Percentiles rank a stretch among this genome's conserved stretches.
These are phyloP conservation scores for Tetranychus piercei DNA, from an alignment of 2,888 invertebrate genomes.

Conservation along the genomic window DNA sequence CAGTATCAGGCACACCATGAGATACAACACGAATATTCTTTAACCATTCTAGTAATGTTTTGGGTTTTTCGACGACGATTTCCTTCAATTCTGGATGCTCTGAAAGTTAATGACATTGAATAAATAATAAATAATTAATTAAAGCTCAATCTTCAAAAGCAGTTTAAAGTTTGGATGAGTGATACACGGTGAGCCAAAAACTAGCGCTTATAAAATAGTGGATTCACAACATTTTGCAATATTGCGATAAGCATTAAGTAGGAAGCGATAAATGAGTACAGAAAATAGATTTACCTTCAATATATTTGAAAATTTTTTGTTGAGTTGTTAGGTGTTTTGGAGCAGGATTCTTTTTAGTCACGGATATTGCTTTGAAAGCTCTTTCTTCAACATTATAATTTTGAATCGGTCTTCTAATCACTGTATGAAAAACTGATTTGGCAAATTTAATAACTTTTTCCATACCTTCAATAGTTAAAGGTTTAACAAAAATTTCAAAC, in stretches of 20 bases:
- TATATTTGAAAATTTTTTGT: slow-evolving; percentile 2
- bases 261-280: too few species aligned
- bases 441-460: background rate
- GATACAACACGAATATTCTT: background rate
- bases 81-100: background rate
- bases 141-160: background rate
- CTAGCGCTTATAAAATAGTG: background rate
- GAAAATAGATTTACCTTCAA: background rate
- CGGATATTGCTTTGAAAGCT: slow-evolving; percentile 8
- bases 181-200: too few species aligned
- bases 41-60: background rate
- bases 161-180: too few species aligned
- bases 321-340: slow-evolving; percentile 7
- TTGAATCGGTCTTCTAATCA: slow-evolving; percentile 10
- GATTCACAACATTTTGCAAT: too few species aligned
- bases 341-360: background rate
- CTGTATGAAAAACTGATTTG: background rate
- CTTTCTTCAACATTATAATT: slow-evolving; percentile 16
- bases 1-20: background rate
- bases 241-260: background rate
- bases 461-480: background rate
- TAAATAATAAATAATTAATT: background rate
- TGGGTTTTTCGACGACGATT: background rate
- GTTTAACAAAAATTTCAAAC: too few species aligned
- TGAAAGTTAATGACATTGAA: background rate